Base-by-base conservation (phyloP, 2,113 vertebrate genomes). In the Addax nasomaculatus region DNA sequence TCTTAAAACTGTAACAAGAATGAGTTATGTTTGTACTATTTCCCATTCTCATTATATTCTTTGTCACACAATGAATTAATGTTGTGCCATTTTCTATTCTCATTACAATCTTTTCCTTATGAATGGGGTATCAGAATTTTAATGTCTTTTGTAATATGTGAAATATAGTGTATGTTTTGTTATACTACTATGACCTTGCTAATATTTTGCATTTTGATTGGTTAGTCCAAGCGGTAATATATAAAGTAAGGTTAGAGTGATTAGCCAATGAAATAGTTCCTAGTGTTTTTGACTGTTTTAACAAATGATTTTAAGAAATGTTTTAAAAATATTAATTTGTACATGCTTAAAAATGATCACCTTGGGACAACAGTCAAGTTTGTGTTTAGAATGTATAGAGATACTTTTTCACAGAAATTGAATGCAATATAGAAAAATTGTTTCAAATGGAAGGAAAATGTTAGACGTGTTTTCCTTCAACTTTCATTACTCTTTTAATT, bases 41-140 rank as follows among this genome's bases (percentile, higher is more conserved):
- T 99, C 99, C 99, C 98, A 99, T 99, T 99, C 99, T 99, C 99
- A 99, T 99, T 99, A 99, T 99, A 99, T 98, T 99, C 99, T 99
- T 99, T 99, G 99, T 99, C 99, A 99, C 98, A 99, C 98, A 99
- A 99, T 99, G 99, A 99, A 99, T 99, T 99, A 99, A 99, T 99
- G 99, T 99, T 99, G 98, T 98, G 98, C 98, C 98, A 99, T 98
- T 99, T 98, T 99, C 99, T 98, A 93, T 98, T 99, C 98, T 99
- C 98, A 99, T 99, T 99, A 99, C 98, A 99, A 98, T 99, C 98
- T 99, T 99, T 99, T 99, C 98, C 98, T 99, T 99, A 99, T 99
- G 99, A 99, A 99, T 98, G 98, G 98, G 98, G 97, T 97, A 99
- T 99, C 98, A 98, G 99, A 99, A 99, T 99, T 99, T 99, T 99